Evolutionary conservation across 1,140 invertebrate genomes (phyloP), one percentile per base, ranked within the genome.

Genomic region (Macrosteles quadrilineatus): DNA sequence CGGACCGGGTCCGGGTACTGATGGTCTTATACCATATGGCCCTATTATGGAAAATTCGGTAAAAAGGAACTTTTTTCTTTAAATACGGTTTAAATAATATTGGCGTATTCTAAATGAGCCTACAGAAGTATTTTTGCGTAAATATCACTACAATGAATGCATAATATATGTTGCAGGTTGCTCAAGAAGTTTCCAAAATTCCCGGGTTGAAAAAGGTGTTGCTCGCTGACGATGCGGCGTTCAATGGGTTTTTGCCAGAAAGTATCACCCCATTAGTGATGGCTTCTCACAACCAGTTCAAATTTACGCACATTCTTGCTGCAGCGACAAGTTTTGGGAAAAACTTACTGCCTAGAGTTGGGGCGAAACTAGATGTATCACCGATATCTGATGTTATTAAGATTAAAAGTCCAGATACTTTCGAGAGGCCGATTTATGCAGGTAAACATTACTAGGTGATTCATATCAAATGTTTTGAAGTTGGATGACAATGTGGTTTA

Each of bases 401-500:
- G 55, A 88, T 99, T 55, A 94, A 98, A 83, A 87, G 89, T 75
- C 81, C 90, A 31, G 95, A 98, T 74, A 98, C 95, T 0, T 99
- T 99, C 84, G 83, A 98, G 25, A 86, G 98, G 73, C 94, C 96
- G 62, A 96, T 98, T 75, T 99, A 99, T 86, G 97, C 97, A 77
- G 97, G 93, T 89, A 78, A n/a, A n/a, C n/a, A n/a, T n/a, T n/a
- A n/a, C n/a, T n/a, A n/a, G n/a, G n/a, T n/a, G n/a, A n/a, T n/a
- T n/a, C n/a, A n/a, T n/a, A n/a, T n/a, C n/a, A n/a, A n/a, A n/a
- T n/a, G n/a, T n/a, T n/a, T n/a, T n/a, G n/a, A n/a, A n/a, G n/a
- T n/a, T n/a, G n/a, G n/a, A n/a, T n/a, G n/a, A n/a, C n/a, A n/a
- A n/a, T n/a, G n/a, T n/a, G n/a, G n/a, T n/a, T n/a, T n/a, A n/a